These are phyloP conservation scores for Prenolepis imparis DNA, from an alignment of 2,888 invertebrate species.

Conservation along the genomic window DNA sequence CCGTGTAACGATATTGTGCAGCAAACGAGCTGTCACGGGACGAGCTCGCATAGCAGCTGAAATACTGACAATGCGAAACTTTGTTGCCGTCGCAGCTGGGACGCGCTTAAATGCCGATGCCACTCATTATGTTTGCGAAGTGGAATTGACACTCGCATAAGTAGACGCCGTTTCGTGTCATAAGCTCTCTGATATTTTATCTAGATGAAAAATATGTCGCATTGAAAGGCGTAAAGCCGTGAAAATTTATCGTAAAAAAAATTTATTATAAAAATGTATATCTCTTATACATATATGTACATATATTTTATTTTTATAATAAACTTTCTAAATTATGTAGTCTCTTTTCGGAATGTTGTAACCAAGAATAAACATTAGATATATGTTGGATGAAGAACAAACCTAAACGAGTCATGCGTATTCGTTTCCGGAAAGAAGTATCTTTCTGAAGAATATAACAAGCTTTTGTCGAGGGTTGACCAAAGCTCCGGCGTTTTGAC, in stretches of 20 bases:
- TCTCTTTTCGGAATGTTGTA: neutral
- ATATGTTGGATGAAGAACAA: neutral
- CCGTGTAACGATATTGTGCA: constrained; percentile 58
- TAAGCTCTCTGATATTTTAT: constrained; percentile 9
- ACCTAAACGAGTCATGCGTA: neutral
- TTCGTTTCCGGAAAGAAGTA: neutral
- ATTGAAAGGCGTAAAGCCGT: neutral
- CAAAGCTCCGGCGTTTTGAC: constrained; percentile 60
- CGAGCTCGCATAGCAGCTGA: constrained; percentile 38
- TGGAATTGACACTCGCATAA: constrained; percentile 44
- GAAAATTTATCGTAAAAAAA: neutral
- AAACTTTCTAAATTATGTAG: neutral
- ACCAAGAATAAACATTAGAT: neutral
- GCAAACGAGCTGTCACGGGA: constrained; percentile 55
- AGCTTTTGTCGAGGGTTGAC: constrained; percentile 42
- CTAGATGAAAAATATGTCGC: neutral
- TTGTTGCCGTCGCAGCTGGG: constrained; percentile 61
- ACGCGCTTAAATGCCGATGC: constrained; percentile 59
- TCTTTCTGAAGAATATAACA: constrained; percentile 19
- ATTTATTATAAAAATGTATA: neutral
- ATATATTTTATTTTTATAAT: neutral
- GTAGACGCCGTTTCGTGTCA: constrained; percentile 4
- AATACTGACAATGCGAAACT: constrained; percentile 66
- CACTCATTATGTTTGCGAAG: constrained; percentile 60
- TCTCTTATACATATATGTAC: neutral